Evolutionary conservation across 2,113 vertebrate genomes (phyloP), one percentile per base, ranked within the genome.

Genomic region (Eulacestoma nigropectus): DNA sequence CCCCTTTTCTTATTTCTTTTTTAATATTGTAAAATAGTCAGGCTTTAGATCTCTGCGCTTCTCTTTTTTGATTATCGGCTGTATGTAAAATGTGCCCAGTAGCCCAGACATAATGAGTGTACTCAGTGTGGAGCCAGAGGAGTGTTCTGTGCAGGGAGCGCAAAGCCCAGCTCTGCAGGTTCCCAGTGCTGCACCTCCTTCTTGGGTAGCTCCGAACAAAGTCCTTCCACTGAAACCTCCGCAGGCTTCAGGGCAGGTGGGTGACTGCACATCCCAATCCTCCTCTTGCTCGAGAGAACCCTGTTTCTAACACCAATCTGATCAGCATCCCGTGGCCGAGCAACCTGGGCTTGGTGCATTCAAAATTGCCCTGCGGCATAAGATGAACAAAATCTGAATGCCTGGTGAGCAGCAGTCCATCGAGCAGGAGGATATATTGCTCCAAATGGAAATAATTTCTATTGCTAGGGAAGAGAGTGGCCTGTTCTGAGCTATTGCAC

Each of bases 361-460:
- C 75, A 44, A 0, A 93, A 93, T 84, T n/a, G 52, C 92, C 85
- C 72, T 81, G 76, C 12, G 1, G 93, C 76, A 12, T 11, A 11
- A 59, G 49, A 90, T 23, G 90, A 94, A 76, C 42, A 57, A 55
- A 84, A 94, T 84, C 47, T 86, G 82, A 85, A 89, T 93, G 84
- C 74, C 78, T 91, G 75, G 79, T 90, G 90, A 97, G 94, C 88
- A 92, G 60, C 80, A 96, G 82, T 81, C 84, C 95, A 39, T 74
- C 16, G 91, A 94, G 88, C 87, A 84, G 91, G 96, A 95, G 83
- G 74, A 94, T 96, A 46, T 93, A 89, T 97, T 93, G 75, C 82
- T 95, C 95, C 89, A 96, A 95, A 95, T 91, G 78, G 94, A 96
- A 97, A 93, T 81, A 69, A 97, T 96, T 97, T 95, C 72, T 86